Base-by-base conservation (phyloP, 2,113 vertebrate species). In the Larimichthys polyactis region DNA sequence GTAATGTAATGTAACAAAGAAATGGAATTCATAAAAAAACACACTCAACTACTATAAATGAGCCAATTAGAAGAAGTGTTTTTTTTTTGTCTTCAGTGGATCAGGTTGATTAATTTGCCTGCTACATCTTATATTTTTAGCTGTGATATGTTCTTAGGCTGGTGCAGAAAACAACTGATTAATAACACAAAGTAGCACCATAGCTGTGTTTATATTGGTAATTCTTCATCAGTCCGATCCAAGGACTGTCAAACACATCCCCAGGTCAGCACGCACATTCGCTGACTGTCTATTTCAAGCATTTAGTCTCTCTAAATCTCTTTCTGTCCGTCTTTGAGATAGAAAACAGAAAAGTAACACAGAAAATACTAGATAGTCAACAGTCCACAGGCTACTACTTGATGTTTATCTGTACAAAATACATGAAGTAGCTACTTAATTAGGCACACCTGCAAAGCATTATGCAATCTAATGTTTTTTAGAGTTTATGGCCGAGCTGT, bases 101-200 rank as follows among this genome's bases (percentile, higher is more conserved):
- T 44, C 24, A 68, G 57, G 36, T 24, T 78, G 68, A 73, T 62
- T 78, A 5, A 83, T 68, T 68, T 69, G 36, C 79, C 48, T 62
- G 36, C 32, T 9, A 3, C 20, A 55, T 49, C 11, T 51, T 32
- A 14, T 44, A 77, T 68, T 48, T 82, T 60, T 48, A 32, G n/a
- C 14, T n/a, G 24, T 19, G 15, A 70, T 29, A 71, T 17, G 27
- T 51, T 24, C 19, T 54, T 66, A 9, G 10, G 40, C 40, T 40
- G 15, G 11, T 65, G 43, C 67, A 32, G 5, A 2, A 54, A 60
- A 72, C 19, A 32, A 64, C 55, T 24, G 17, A 60, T 52, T 57
- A 17, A 74, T 54, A 67, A 62, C 32, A 80, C 27, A 60, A 51
- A 29, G 52, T 40, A 14, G 44, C 17, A 32, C 19, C 43, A 17